phyloP scores from a whole-genome alignment of 2,888 invertebrate genomes.

The Xestia sexstrigata region DNA sequence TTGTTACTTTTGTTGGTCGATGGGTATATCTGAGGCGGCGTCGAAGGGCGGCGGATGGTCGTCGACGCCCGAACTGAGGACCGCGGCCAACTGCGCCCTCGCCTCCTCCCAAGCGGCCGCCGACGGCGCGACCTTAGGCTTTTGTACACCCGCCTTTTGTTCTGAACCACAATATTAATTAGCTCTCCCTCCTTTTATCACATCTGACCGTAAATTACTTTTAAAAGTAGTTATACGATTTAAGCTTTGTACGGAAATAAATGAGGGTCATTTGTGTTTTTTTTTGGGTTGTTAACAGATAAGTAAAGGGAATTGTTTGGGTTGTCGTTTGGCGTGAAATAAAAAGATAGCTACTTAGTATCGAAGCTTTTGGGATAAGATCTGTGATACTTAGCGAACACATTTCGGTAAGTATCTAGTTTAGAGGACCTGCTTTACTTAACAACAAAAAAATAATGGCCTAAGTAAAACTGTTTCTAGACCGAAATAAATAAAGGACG shows the following conservation, averaged over 20 bases:
- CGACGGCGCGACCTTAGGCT: slow-evolving; percentile 63
- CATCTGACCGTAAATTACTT: slow-evolving; percentile 67
- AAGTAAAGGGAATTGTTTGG: slow-evolving; percentile 43
- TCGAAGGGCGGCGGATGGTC: slow-evolving; percentile 95
- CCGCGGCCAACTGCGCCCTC: slow-evolving; percentile 91
- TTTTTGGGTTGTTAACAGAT: slow-evolving; percentile 54
- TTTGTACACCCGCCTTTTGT: slow-evolving; percentile 69
- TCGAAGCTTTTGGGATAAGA: slow-evolving; percentile 1
- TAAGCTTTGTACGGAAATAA: slow-evolving; percentile 57
- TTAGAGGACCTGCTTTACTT: neutral
- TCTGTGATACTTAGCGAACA: slow-evolving; percentile 5
- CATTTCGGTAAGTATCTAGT: neutral
- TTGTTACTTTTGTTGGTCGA: slow-evolving; percentile 96
- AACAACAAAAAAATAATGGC: neutral
- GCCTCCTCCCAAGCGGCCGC: slow-evolving; percentile 92
- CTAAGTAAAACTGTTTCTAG: neutral
- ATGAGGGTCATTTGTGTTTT: slow-evolving; percentile 56
- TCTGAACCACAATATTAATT: slow-evolving; percentile 67
- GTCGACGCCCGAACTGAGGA: slow-evolving; percentile 89
- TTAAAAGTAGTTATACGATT: slow-evolving; percentile 61
- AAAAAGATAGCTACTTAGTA: neutral
- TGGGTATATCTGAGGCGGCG: slow-evolving; percentile 95
- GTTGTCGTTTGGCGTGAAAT: slow-evolving; percentile 12
- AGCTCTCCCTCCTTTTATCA: slow-evolving; percentile 67
- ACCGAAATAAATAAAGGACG: neutral